phyloP scores from a whole-genome alignment of 1,140 invertebrate species.

The Ceratina japonica region DNA sequence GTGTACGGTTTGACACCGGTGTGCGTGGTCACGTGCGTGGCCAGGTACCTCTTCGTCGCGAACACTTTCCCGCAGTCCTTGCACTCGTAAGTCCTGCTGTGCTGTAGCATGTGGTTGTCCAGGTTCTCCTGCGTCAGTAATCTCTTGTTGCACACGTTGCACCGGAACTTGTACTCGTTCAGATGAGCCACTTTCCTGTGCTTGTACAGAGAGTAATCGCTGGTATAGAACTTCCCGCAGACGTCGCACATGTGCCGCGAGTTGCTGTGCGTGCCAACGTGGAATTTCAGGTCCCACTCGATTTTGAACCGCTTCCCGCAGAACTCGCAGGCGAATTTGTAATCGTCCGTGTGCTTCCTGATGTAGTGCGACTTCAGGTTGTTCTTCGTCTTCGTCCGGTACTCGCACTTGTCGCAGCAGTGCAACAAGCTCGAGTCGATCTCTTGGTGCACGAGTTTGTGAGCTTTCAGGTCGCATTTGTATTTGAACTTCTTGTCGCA shows the following conservation, averaged over 20 bases:
- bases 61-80: slow-evolving; percentile 67
- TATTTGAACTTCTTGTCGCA: slow-evolving; percentile 85
- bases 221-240: slow-evolving; percentile 65
- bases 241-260: slow-evolving; percentile 68
- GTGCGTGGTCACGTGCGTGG: slow-evolving; percentile 79
- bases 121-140: slow-evolving; percentile 60
- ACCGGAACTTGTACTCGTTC: slow-evolving; percentile 64
- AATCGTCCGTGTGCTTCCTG: slow-evolving; percentile 71
- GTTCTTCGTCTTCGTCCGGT: slow-evolving; percentile 52
- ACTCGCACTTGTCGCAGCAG: slow-evolving; percentile 65
- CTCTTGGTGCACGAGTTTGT: slow-evolving; percentile 54
- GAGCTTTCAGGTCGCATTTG: slow-evolving; percentile 81
- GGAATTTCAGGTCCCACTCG: slow-evolving; percentile 74
- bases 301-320: slow-evolving; percentile 78
- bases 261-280: slow-evolving; percentile 69
- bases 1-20: slow-evolving; percentile 82
- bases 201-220: slow-evolving; percentile 61
- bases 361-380: slow-evolving; percentile 62
- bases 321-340: slow-evolving; percentile 77
- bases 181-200: slow-evolving; percentile 62
- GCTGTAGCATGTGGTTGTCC: slow-evolving; percentile 66
- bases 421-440: slow-evolving; percentile 33
- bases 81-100: slow-evolving; percentile 68
- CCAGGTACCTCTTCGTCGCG: slow-evolving; percentile 70
- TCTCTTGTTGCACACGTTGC: slow-evolving; percentile 62